Percentiles rank a stretch among this genome's conserved stretches.
These are phyloP conservation scores for Chrysolina oricalcia DNA, from an alignment of 2,888 invertebrate genomes.

Conservation along the genomic window DNA sequence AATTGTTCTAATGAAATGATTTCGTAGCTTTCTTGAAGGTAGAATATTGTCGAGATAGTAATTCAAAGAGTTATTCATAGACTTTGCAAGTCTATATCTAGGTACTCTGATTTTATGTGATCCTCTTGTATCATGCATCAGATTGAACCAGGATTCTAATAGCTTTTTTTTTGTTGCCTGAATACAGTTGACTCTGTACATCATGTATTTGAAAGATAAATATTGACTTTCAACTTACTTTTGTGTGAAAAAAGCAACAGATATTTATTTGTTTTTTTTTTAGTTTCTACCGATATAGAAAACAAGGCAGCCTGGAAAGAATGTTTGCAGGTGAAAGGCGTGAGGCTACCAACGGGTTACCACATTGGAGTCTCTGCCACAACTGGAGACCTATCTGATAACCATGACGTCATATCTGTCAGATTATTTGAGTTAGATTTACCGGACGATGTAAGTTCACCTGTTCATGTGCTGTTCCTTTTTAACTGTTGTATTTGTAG, in stretches of 20 bases:
- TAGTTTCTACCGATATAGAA: conserved; percentile 93
- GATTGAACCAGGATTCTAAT: too few relatives aligned
- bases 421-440: conserved; percentile 94
- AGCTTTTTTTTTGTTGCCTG: too few relatives aligned
- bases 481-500: conserved; percentile 66
- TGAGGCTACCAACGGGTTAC: conserved; percentile 95
- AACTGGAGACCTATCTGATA: conserved; percentile 97
- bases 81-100: too few relatives aligned
- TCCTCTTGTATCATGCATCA: too few relatives aligned
- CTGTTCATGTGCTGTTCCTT: neutral
- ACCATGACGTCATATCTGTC: conserved; percentile 94
- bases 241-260: neutral
- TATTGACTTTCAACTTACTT: too few relatives aligned
- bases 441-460: conserved; percentile 76
- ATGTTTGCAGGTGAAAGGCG: conserved; percentile 91
- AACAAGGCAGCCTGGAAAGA: conserved; percentile 95
- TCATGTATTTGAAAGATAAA: neutral
- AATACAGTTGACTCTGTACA: too few relatives aligned
- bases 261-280: conserved; percentile 43
- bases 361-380: conserved; percentile 95
- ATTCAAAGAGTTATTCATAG: too few relatives aligned
- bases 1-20: too few relatives aligned
- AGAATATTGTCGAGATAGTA: too few relatives aligned
- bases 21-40: too few relatives aligned
- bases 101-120: too few relatives aligned